Evolutionary conservation across 53 echinoderm and acorn worm species (phyloP), one percentile per base, ranked within the genome.

Genomic region (Echinometra lucunter): DNA sequence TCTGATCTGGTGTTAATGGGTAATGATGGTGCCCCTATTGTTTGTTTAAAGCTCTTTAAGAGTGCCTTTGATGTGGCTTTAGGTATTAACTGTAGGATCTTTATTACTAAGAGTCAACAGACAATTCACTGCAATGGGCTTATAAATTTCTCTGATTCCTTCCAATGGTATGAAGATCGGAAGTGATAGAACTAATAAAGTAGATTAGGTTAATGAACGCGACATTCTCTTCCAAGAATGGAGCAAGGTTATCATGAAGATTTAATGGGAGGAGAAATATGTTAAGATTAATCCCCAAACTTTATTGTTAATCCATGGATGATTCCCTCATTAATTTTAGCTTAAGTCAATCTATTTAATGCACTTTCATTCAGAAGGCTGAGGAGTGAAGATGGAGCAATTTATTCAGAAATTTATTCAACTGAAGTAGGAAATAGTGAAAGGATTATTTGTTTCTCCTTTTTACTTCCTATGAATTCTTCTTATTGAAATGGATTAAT

Each of bases 21-120:
- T 49, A 11, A 85, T 85, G 53, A 16, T 17, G 85, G 49, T n/a
- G 30, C 28, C n/a, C 4, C 85, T 85, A 53, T 28, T 85, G 85
- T 85, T 45, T 81, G 44, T 49, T 27, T 15, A 85, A 66, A 37
- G 47, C 90, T 8, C 27, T 66, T 88, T 35, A 60, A 60, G n/a
- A 9, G 38, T 53, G 23, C 15, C 90, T 90, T 90, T 90, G 90
- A 90, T 90, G 90, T 90, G 90, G 90, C 38, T 37, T 11, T 21
- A 30, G 32, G 55, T 53, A 88, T 88, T 32, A 47, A 88, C 32
- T 11, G n/a, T 55, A 8, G 21, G 15, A 34, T 27, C 56, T 58
- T 18, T 60, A 90, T 90, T 57, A 90, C 90, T 60, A 9, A 58
- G 60, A 90, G 90, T 90, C 90, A 90, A 90, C 35, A 58, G 37